Evolutionary conservation across 2,113 vertebrate genomes (phyloP), one percentile per base, ranked within the genome.

Genomic region (Halcyon senegalensis): DNA sequence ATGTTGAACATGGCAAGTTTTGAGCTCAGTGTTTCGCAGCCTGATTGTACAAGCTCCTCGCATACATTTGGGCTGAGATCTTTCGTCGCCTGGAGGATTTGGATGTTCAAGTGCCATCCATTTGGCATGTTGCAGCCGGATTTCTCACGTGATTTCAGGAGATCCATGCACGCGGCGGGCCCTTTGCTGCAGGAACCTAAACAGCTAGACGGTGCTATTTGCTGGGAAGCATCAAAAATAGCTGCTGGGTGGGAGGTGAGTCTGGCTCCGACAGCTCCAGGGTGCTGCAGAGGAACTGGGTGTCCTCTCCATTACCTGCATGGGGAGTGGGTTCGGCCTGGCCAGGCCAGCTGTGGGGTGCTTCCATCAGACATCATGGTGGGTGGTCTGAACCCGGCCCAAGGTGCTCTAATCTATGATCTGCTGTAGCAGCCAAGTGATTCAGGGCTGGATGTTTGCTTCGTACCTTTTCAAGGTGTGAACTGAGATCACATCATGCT

Each of bases 361-460:
- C 91, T 95, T 77, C 84, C 1, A 0, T 58, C 77, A 92, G 92
- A 80, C 2, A 0, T 56, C 78, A 16, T 9, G 0, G 27, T 94
- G 85, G 93, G 95, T 96, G 96, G 93, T 96, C 94, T 93, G 94
- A 91, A 89, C 33, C 0, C 0, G 0, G 69, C 81, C 88, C 44
- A 60, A 33, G 87, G 56, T 58, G 41, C 84, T 81, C 86, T 91
- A 89, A 96, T 96, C 96, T 97, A 18, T 0, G 0, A 92, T 97
- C 90, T 89, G 58, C 80, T 33, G 56, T 10, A 53, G 86, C 90
- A 92, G 94, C 94, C 90, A 93, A 89, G 62, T 87, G 83, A 90
- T 84, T 93, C 95, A 95, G 69, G 79, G 88, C 76, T 96, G 86
- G 28, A 31, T 90, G 76, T 93, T 96, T 84, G 86, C 72, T 93